Conservation (phyloP, 1,140 invertebrate genomes). For the Nixonia krombeini region DNA sequence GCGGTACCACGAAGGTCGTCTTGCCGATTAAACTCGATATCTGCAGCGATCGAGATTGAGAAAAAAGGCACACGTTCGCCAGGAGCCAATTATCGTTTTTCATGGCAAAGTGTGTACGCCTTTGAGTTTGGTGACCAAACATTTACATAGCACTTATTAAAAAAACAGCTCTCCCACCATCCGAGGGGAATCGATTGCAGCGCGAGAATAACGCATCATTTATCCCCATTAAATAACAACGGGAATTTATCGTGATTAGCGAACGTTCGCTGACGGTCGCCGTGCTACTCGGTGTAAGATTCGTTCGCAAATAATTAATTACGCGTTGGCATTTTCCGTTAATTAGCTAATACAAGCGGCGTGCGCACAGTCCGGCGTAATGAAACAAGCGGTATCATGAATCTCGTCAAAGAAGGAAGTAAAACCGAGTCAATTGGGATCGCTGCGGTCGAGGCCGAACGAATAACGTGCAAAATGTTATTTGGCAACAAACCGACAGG, state of each 20-base stretch:
- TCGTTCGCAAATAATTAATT: too few species aligned
- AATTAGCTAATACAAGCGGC: neutral
- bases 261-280: too few species aligned
- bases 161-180: too few species aligned
- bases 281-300: too few species aligned
- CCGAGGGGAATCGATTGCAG: too few species aligned
- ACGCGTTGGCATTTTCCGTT: too few species aligned
- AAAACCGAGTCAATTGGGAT: constrained; percentile 24
- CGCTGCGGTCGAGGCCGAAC: constrained; percentile 23
- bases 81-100: constrained; percentile 58
- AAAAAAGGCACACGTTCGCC: constrained; percentile 45
- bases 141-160: constrained; percentile 35
- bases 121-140: constrained; percentile 42
- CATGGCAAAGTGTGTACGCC: constrained; percentile 41
- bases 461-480: constrained; percentile 22
- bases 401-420: constrained; percentile 24
- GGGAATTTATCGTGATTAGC: too few species aligned
- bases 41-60: constrained; percentile 55
- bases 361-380: too few species aligned
- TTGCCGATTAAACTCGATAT: constrained; percentile 59
- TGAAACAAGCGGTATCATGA: constrained; percentile 9
- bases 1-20: constrained; percentile 43
- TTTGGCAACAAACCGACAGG: constrained; percentile 37
- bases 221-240: too few species aligned
- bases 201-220: too few species aligned